These are phyloP conservation scores for Colletes latitarsis DNA, from an alignment of 1,140 invertebrate genomes.

Conservation along the genomic window DNA sequence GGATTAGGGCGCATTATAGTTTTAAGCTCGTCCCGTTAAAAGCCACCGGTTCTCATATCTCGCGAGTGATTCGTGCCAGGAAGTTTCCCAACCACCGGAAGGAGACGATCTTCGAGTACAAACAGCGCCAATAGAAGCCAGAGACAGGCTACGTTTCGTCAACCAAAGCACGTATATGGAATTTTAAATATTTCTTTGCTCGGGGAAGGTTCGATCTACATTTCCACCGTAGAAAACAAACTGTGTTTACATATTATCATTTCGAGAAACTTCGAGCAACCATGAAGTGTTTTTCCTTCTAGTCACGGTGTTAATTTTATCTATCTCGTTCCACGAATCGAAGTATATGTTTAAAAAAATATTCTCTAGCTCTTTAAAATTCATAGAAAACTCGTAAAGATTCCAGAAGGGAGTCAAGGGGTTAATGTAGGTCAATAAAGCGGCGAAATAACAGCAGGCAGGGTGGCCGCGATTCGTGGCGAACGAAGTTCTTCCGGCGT, in stretches of 20 bases:
- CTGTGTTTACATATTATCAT: too few relatives aligned
- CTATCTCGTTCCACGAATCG: too few relatives aligned
- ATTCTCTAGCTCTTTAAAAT: too few relatives aligned
- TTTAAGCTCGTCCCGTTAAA: slow-evolving; percentile 74
- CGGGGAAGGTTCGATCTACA: too few relatives aligned
- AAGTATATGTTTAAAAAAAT: too few relatives aligned
- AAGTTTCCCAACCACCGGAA: not conserved
- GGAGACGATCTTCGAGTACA: not conserved
- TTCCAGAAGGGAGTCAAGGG: not conserved
- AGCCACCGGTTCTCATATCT: slow-evolving; percentile 69
- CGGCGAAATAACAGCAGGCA: not conserved
- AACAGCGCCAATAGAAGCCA: not conserved
- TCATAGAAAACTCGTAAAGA: not conserved
- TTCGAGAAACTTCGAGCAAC: too few relatives aligned
- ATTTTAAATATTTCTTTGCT: not conserved
- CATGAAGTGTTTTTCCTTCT: too few relatives aligned
- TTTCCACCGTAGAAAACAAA: too few relatives aligned
- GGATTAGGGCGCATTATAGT: slow-evolving; percentile 77
- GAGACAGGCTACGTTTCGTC: too few relatives aligned
- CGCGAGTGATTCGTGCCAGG: slow-evolving; percentile 19
- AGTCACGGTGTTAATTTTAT: too few relatives aligned
- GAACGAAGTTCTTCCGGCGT: not conserved
- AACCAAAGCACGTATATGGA: too few relatives aligned
- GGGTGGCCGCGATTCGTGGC: not conserved
- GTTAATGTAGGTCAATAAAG: slow-evolving; percentile 21